A percentile compares a stretch with the other conserved stretches of the same genome.
These are phyloP conservation scores for Pegea sp. DNA, from an alignment of 23 tunicate genomes.

Conservation along the genomic window DNA sequence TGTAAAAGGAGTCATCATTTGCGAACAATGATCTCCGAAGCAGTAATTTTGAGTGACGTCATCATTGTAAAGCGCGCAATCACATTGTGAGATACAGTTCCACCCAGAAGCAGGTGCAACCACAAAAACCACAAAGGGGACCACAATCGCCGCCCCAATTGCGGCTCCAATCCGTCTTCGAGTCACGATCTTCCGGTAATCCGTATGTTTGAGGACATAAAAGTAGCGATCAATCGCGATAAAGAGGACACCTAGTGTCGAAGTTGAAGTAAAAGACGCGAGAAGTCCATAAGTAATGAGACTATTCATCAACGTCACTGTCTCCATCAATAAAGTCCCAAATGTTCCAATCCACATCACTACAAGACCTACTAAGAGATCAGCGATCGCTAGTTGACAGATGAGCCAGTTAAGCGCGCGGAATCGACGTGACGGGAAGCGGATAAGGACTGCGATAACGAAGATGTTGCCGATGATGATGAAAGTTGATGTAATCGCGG, in stretches of 20 bases:
- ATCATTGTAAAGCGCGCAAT: conserved; percentile 29
- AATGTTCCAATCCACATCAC: conserved; percentile 56
- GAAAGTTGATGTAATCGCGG: conserved; percentile 12
- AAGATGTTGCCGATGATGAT: conserved; percentile 37
- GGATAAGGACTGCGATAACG: conserved; percentile 13
- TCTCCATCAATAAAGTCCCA: conserved; percentile 8
- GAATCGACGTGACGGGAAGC: conserved; percentile 18
- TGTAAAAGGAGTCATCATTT: conserved; percentile 70
- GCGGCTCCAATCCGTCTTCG: too few relatives aligned
- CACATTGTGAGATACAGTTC: conserved; percentile 30
- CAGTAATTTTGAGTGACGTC: conserved; percentile 22
- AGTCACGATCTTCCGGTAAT: conserved; percentile 7
- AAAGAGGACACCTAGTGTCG: conserved; percentile 32
- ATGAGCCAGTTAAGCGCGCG: conserved; percentile 50
- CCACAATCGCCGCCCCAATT: conserved; percentile 9
- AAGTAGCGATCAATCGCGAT: conserved; percentile 52
- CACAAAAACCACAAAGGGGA: conserved; percentile 25
- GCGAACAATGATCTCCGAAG: conserved; percentile 37
- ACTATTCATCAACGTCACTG: conserved; percentile 20
- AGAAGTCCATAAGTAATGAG: conserved; percentile 26
- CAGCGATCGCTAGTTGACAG: conserved; percentile 46
- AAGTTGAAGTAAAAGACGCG: conserved; percentile 42
- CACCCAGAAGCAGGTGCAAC: conserved; percentile 38
- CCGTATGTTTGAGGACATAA: conserved; percentile 23
- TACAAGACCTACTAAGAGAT: conserved; percentile 22